Percentiles rank a stretch among this genome's conserved stretches.
phyloP scores from a whole-genome alignment of 2,888 invertebrate genomes.

The Phymatocera aterrima region DNA sequence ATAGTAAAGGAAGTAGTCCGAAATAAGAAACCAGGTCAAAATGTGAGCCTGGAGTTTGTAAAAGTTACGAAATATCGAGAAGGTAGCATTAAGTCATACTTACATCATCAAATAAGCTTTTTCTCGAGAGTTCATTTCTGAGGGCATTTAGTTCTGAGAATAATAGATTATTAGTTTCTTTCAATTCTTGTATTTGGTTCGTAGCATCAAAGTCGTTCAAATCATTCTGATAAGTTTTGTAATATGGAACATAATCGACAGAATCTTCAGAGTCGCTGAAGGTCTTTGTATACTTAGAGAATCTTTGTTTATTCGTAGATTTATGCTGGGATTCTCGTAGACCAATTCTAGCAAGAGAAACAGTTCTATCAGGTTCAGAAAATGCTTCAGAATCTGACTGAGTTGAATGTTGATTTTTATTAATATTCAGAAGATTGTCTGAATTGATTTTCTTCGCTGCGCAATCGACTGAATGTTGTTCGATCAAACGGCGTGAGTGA shows the following conservation, averaged over 20 bases:
- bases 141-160: conserved; percentile 63
- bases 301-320: conserved; percentile 56
- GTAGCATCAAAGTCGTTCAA: conserved; percentile 61
- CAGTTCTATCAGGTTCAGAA: conserved; percentile 91
- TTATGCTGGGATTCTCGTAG: conserved; percentile 74
- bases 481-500: background rate
- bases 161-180: conserved; percentile 64
- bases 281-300: conserved; percentile 63
- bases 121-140: conserved; percentile 60
- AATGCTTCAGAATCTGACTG: conserved; percentile 89
- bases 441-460: conserved; percentile 60
- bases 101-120: conserved; percentile 59
- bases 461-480: conserved; percentile 46
- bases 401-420: conserved; percentile 59
- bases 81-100: conserved; percentile 49
- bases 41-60: background rate
- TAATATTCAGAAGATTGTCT: conserved; percentile 56
- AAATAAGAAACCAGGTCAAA: conserved; percentile 32
- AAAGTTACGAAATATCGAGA: background rate
- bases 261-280: conserved; percentile 72
- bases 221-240: conserved; percentile 64
- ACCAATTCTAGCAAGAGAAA: conserved; percentile 88
- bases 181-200: conserved; percentile 64
- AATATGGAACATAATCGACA: conserved; percentile 64
- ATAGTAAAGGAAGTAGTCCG: conserved; percentile 6